Base-by-base conservation (phyloP, 2,113 vertebrate genomes). In the Piprites chloris region DNA sequence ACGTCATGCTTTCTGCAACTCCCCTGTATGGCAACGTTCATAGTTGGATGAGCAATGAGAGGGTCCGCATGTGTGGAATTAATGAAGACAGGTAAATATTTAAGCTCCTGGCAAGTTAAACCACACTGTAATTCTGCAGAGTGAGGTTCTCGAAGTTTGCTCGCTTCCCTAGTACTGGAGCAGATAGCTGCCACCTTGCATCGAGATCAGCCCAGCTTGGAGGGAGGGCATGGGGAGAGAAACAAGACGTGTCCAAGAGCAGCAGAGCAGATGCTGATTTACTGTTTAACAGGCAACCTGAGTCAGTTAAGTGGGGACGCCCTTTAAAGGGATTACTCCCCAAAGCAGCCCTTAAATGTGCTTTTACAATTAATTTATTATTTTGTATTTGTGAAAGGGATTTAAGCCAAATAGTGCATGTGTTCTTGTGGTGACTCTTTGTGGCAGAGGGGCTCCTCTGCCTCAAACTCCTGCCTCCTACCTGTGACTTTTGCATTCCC, bases 11-110 rank as follows among this genome's bases (percentile, higher is more conserved):
- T 96, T 98, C 98, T 96, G 98, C 98, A 97, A 98, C 98, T 81
- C 98, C 98, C 96, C 97, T 98, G 97, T 98, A 98, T 98, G 98
- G 98, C 95, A 98, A 98, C 26, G 98, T 98, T 97, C 98, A 98
- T 97, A 98, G 98, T 98, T 98, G 98, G 98, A 98, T 98, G 98
- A 98, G 97, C 98, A 98, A 98, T 95, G 98, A 98, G 91, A 97
- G 98, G 96, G 98, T 98, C 97, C 98, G 98, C 97, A 98, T 98
- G 98, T 98, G 98, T 98, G 98, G 98, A 93, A 98, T 98, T 98
- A 98, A 98, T 93, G 98, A 98, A 96, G 98, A 98, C 97, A 98
- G 98, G 98, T 98, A 98, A 98, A 96, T 97, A 96, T 82, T 97
- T 96, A 97, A 95, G 91, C 83, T 96, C 87, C 94, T 95, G 92